A percentile compares a stretch with the other conserved stretches of the same genome.
Evolutionary conservation across 2,888 invertebrate genomes (phyloP).

Genomic region (Diploptera punctata): DNA sequence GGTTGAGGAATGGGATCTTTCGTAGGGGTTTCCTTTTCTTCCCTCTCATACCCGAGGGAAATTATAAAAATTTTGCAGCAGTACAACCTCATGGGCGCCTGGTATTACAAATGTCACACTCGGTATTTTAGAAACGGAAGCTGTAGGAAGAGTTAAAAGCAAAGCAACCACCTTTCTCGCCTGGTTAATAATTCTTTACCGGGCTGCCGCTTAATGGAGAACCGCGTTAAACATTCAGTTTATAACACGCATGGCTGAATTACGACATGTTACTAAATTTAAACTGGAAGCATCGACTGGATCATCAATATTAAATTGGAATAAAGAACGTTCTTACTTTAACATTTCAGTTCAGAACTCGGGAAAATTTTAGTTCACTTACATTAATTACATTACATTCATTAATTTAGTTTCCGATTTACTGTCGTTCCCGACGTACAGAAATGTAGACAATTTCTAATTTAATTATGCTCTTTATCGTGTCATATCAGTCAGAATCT

Average conservation of each 20-base stretch:
- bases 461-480: no score
- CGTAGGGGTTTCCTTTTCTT: neutral
- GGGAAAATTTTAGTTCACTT: no score
- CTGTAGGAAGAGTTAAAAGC: neutral
- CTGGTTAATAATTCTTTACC: neutral
- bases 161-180: neutral
- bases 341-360: no score
- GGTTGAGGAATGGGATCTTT: neutral
- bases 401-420: no score
- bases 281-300: no score
- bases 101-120: neutral
- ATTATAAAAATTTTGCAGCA: conserved; percentile 15
- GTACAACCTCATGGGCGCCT: neutral
- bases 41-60: neutral
- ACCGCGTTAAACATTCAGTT: neutral
- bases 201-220: neutral
- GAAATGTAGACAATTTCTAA: no score
- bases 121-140: neutral
- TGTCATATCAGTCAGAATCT: no score
- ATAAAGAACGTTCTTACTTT: no score
- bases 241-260: neutral
- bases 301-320: no score
- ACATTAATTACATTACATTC: no score
- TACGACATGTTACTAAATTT: no score
- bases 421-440: no score